Conservation (phyloP, 2,113 vertebrate species). For the Lepisosteus osseus region DNA sequence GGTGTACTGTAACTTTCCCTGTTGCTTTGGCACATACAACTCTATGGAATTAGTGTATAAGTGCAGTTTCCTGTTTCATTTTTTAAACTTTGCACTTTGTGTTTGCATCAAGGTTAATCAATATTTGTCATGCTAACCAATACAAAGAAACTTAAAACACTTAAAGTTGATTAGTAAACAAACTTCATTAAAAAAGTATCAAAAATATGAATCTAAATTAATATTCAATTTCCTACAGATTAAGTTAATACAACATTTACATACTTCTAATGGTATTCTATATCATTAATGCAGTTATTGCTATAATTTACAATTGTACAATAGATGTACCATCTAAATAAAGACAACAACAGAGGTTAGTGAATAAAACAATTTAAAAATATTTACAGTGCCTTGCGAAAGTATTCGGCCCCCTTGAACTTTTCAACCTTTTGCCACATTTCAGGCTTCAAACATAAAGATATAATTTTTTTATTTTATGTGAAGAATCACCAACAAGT, state of each 20-base stretch:
- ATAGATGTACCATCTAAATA: no score
- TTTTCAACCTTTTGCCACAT: no score
- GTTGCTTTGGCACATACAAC: constrained; percentile 2
- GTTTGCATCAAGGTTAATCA: neutral
- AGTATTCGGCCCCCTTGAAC: no score
- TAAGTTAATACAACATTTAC: constrained; percentile 28
- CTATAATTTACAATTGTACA: constrained; percentile 31
- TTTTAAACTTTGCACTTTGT: neutral
- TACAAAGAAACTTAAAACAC: constrained; percentile 14
- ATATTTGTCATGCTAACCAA: constrained; percentile 16
- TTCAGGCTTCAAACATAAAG: no score
- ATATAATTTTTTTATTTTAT: no score
- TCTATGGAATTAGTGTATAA: neutral
- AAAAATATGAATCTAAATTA: constrained; percentile 27
- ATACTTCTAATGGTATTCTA: constrained; percentile 22
- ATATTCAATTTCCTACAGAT: constrained; percentile 24
- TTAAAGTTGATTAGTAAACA: neutral
- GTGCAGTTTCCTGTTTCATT: neutral
- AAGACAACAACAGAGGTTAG: no score
- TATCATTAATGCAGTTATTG: constrained; percentile 26
- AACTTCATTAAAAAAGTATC: neutral
- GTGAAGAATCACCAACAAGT: no score
- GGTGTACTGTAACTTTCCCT: neutral
- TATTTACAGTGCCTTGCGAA: no score
- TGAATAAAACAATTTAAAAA: no score